Conservation (phyloP, 2,113 vertebrate genomes). For the Rhynchomys soricoides region DNA sequence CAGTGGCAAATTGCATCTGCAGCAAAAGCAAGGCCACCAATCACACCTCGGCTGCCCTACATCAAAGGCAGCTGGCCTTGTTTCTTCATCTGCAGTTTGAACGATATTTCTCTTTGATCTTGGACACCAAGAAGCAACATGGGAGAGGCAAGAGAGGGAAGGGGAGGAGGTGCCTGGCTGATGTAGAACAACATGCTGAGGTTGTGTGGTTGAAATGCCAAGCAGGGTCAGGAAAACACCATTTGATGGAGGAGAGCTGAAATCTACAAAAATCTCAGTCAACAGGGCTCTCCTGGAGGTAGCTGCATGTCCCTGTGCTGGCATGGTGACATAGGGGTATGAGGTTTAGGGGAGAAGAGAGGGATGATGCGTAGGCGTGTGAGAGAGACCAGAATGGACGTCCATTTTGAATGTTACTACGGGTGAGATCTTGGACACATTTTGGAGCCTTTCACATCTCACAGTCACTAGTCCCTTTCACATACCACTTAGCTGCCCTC, state of each 20-base stretch:
- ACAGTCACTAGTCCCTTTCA: neutral
- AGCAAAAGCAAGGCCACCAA: constrained; percentile 13
- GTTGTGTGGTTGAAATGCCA: neutral
- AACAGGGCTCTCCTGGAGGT: neutral
- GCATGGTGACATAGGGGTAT: neutral
- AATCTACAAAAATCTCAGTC: neutral
- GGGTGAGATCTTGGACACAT: neutral
- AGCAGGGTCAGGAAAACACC: constrained; percentile 26
- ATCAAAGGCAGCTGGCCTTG: constrained; percentile 74
- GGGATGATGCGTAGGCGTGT: accelerated
- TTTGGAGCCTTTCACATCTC: neutral
- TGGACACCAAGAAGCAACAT: constrained; percentile 38
- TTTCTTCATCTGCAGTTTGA: constrained; percentile 69
- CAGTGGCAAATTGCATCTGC: constrained; percentile 42
- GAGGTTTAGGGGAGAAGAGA: neutral
- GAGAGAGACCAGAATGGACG: neutral
- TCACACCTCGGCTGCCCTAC: constrained; percentile 11
- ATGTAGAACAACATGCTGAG: neutral
- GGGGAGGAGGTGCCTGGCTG: neutral
- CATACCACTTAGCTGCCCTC: neutral
- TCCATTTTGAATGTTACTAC: too few relatives aligned
- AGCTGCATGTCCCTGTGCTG: neutral
- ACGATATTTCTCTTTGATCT: constrained; percentile 78
- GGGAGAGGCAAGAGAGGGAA: neutral
- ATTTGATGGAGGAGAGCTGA: constrained; percentile 41